phyloP scores from a whole-genome alignment of 2,888 invertebrate genomes.

The Diabrotica balteata region DNA sequence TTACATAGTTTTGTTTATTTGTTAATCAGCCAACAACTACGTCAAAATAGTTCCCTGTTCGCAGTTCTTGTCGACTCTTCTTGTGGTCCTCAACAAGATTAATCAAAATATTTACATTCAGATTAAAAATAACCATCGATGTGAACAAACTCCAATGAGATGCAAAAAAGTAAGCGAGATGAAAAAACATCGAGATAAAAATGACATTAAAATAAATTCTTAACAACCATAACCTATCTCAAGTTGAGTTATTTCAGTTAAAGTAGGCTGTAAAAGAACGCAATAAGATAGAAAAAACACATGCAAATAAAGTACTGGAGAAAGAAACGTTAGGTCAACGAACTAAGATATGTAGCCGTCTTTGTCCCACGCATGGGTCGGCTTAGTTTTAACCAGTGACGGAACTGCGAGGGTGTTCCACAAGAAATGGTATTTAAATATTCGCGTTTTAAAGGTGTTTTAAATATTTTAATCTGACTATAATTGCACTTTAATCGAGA shows the following conservation, averaged over 20 bases:
- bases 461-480: too few relatives aligned
- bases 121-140: constrained; percentile 21
- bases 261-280: constrained; percentile 56
- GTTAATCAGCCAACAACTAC: too few relatives aligned
- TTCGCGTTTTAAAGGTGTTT: too few relatives aligned
- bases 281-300: constrained; percentile 58
- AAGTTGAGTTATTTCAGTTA: constrained; percentile 62
- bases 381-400: constrained; percentile 44
- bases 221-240: constrained; percentile 60
- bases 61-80: too few relatives aligned
- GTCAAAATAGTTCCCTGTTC: too few relatives aligned
- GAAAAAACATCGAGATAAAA: constrained; percentile 39
- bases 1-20: too few relatives aligned
- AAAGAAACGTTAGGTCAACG: constrained; percentile 62
- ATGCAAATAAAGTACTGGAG: constrained; percentile 63
- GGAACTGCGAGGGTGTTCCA: constrained; percentile 32
- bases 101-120: constrained; percentile 17
- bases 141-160: constrained; percentile 25
- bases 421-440: constrained; percentile 1
- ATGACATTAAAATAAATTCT: constrained; percentile 52
- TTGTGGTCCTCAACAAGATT: not conserved
- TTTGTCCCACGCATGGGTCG: constrained; percentile 58
- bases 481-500: too few relatives aligned
- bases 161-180: constrained; percentile 53
- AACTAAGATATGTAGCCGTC: constrained; percentile 58